Evolutionary conservation across 1,140 invertebrate species (phyloP), one percentile per base, ranked within the genome.

Genomic region (Drosophila busckii): DNA sequence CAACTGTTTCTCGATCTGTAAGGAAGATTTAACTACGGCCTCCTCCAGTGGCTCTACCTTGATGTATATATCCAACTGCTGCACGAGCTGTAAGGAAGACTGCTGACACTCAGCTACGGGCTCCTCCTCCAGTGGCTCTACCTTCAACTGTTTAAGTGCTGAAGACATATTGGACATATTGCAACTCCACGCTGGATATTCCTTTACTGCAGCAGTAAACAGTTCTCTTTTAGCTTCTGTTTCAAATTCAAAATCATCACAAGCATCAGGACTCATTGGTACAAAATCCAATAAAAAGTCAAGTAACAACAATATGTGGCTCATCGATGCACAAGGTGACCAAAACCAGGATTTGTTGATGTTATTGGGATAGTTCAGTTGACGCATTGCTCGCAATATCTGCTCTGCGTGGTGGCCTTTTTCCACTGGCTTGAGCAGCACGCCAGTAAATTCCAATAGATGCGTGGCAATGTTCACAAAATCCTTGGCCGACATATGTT

Each of bases 231-330:
- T n/a, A n/a, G n/a, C 17, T 9, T 13, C 13, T 13, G 6, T 17
- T 3, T 29, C 4, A 9, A 26, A 41, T 9, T 28, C 9, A 3
- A 19, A n/a, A 37, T 8, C 6, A 6, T 25, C 17, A 0, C 23
- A 22, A 8, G 10, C 9, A 9, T 9, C 17, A 2, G 34, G 15
- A 15, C 25, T 9, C 8, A 10, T 10, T 5, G 50, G n/a, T 13
- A 17, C 22, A 19, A 61, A 42, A 20, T 76, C 65, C n/a, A 66
- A 12, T 4, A 70, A 23, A 42, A 76, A 76, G 20, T 56, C 22
- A 8, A 76, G 16, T n/a, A 76, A 16, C 10, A 45, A 35, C 2
- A 70, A 6, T 4, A 56, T 25, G 17, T 55, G 22, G 6, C n/a
- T 19, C 1, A 54, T 3, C 6, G 56, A 31, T 34, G 38, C 13